Evolutionary conservation across 2,888 invertebrate species (phyloP).

Genomic region (Shargacucullia verbasci): DNA sequence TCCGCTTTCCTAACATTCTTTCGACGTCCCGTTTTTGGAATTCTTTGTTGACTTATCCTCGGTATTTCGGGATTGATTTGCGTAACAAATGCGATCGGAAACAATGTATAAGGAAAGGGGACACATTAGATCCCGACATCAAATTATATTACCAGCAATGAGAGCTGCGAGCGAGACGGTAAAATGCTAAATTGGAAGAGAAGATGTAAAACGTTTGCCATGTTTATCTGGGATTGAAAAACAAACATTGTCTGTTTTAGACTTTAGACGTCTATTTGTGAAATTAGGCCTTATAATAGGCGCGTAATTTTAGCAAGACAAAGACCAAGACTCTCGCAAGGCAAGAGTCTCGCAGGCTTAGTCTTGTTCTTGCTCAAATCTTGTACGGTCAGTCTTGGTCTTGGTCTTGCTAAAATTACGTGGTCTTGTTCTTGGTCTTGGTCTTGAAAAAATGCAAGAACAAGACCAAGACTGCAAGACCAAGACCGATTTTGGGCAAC

Average conservation of each 20-base stretch:
- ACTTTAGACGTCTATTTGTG: no score
- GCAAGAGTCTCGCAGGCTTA: no score
- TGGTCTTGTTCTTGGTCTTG: no score
- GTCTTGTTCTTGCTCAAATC: no score
- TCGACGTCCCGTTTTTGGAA: constrained; percentile 26
- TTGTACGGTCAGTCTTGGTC: no score
- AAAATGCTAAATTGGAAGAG: constrained; percentile 75
- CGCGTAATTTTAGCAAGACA: no score
- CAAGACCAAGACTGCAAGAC: no score
- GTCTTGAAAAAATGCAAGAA: no score
- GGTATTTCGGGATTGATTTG: constrained; percentile 50
- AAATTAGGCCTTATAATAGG: no score
- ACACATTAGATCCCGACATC: constrained; percentile 65
- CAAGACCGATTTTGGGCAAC: no score
- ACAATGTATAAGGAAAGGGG: constrained; percentile 62
- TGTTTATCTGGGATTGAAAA: constrained; percentile 24
- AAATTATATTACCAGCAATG: constrained; percentile 64
- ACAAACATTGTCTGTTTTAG: constrained; percentile 11
- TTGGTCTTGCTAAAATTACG: no score
- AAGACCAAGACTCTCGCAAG: no score
- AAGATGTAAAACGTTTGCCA: constrained; percentile 58
- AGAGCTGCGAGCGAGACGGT: constrained; percentile 65
- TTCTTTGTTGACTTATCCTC: constrained; percentile 46
- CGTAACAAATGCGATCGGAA: constrained; percentile 53
- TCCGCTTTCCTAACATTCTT: constrained; percentile 5